Base-by-base conservation (phyloP, 1,140 invertebrate species). In the Pseudomyrmex cubaensis region DNA sequence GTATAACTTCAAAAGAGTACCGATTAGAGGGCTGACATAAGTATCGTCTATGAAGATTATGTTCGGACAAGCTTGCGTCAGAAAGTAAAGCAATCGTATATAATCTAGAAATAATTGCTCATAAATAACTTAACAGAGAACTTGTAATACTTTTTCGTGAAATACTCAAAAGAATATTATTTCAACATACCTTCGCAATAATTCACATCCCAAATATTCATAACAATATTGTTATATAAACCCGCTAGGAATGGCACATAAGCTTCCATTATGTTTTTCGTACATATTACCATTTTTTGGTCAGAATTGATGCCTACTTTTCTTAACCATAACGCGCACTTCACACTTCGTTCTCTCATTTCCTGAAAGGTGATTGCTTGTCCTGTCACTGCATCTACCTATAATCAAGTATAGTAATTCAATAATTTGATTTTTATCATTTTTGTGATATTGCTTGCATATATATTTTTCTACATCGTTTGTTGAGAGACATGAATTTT, bases 311-410 rank as follows among this genome's bases (percentile, higher is more conserved):
- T 1, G 0, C n/a, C 46, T 17, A 2, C 3, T 15, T n/a, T 48
- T 10, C 52, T 12, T 46, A 63, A 10, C 59, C 73, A 63, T 35
- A 52, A 17, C 8, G 73, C 73, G 12, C 46, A 61, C 7, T 52
- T 75, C 5, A 75, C 59, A 12, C 73, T 75, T 3, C 35, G 50
- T 2, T 63, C 10, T 52, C n/a, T 75, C 59, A 75, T 75, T 12
- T 75, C 15, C 0, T 50, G 4, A 8, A 20, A 75, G 7, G 73
- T 75, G 35, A 17, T 17, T 62, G 7, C 0, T 9, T 50, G 13
- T 50, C 22, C 59, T 1, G 59, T 75, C 1, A 59, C 57, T 8
- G 15, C 73, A 17, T 75, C 10, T 22, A 75, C 15, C 73, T 75
- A 35, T 35, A 35, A 35, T 35, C 7, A 35, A 35, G 7, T 35